Base-by-base conservation (phyloP, 2,797 vertebrate genomes). In the Champsocephalus esox region DNA sequence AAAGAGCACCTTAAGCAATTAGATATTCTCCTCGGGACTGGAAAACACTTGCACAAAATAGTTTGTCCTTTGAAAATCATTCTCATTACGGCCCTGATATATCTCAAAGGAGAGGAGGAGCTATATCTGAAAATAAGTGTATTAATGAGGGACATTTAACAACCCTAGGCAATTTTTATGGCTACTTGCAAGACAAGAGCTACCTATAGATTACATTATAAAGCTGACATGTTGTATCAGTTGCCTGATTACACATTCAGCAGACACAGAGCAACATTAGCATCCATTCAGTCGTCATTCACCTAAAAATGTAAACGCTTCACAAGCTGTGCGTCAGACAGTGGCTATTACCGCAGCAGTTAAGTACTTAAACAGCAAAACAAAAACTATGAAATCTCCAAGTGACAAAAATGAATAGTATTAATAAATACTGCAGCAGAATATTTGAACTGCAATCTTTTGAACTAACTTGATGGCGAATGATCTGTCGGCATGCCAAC, bases 61-160 rank as follows among this genome's bases (percentile, higher is more conserved):
- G 43, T 76, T 77, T 73, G 21, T 45, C 44, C 2, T 61, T 11
- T 56, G 12, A 70, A 49, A 69, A 65, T 46, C 54, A 2, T 10
- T 17, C 21, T 70, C n/a, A 76, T 69, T 64, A 56, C 24, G 64
- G 34, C 45, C 9, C 41, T 44, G 44, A 51, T 6, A 41, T n/a
- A 12, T 50, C 52, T 14, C 12, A 13, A 3, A 6, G 24, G 41
- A 52, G 38, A 41, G 28, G 44, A 71, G 9, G 21, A 17, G 44
- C 49, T 9, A 8, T 16, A 5, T 21, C 16, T 16, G 44, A 32
- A 43, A 32, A 63, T 17, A 41, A 8, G 52, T 44, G 52, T 41
- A 48, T 50, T 45, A 58, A 57, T 34, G 34, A 50, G 34, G 38
- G 21, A 12, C 57, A 58, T 9, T 12, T 19, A 50, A 57, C 32